These are phyloP conservation scores for Lepetodrilus schrolli DNA, from an alignment of 2,888 invertebrate genomes.

Conservation along the genomic window DNA sequence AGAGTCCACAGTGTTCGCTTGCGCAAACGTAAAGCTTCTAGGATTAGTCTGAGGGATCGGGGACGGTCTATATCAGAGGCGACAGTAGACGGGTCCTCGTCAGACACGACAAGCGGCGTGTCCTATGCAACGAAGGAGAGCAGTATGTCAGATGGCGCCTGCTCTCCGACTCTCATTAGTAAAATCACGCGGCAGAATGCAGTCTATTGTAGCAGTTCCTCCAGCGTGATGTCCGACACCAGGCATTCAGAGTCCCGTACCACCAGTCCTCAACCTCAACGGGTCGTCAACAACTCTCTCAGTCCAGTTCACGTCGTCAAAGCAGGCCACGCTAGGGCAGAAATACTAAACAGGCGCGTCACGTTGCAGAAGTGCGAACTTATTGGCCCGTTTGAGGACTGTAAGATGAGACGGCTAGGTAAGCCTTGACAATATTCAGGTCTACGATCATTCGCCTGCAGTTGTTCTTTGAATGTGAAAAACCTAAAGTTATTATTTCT, in stretches of 20 bases:
- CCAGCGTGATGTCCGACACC: conserved; percentile 52
- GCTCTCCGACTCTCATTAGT: conserved; percentile 18
- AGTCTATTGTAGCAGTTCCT: conserved; percentile 51
- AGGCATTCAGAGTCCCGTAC: conserved; percentile 33
- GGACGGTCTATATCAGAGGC: neutral
- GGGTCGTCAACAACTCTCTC: neutral
- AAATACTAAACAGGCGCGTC: conserved; percentile 7
- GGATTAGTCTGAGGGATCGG: neutral
- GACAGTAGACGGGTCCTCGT: neutral
- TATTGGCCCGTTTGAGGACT: conserved; percentile 4
- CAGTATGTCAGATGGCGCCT: conserved; percentile 26
- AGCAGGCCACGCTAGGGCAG: neutral
- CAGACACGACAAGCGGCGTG: conserved; percentile 24
- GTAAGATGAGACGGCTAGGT: neutral
- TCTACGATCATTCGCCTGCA: no score
- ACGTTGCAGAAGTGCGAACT: conserved; percentile 29
- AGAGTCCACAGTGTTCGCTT: neutral
- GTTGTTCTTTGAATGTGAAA: no score
- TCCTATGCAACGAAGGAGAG: conserved; percentile 32
- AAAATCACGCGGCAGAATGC: conserved; percentile 45
- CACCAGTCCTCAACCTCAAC: conserved; percentile 7
- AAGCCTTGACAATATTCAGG: no score
- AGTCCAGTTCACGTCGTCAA: neutral
- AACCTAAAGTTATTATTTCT: no score
- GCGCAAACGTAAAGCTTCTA: conserved; percentile 3